A percentile compares a stretch with the other conserved stretches of the same genome.
phyloP scores from a whole-genome alignment of 1,140 invertebrate species.

The Drosophila sproati region DNA sequence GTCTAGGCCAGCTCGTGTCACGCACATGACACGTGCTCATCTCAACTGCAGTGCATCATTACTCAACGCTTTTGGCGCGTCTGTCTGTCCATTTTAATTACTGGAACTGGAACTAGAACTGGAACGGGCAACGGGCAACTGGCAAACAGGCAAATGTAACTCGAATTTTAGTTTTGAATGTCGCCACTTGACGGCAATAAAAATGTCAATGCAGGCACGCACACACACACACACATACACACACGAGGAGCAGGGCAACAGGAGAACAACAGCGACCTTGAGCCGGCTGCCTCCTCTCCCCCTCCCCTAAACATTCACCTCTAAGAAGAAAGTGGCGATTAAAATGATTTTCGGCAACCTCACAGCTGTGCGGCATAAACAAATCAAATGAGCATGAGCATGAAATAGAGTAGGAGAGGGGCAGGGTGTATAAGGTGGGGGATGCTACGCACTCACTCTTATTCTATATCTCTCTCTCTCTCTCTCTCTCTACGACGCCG shows the following conservation, averaged over 20 bases:
- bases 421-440: background rate
- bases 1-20: background rate
- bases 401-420: constrained; percentile 6
- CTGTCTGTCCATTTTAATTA: constrained; percentile 75
- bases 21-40: background rate
- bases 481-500: constrained; percentile 10
- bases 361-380: constrained; percentile 77
- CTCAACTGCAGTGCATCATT: constrained; percentile 52
- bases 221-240: constrained; percentile 16
- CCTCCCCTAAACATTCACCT: constrained; percentile 28
- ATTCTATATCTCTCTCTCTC: background rate
- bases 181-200: constrained; percentile 75
- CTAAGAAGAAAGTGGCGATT: constrained; percentile 44
- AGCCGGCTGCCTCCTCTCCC: constrained; percentile 6
- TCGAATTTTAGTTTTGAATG: constrained; percentile 38
- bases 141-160: constrained; percentile 35
- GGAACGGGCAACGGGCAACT: background rate
- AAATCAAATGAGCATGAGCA: constrained; percentile 58
- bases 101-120: constrained; percentile 50
- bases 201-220: constrained; percentile 59
- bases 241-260: background rate
- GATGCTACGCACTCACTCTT: background rate
- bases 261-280: constrained; percentile 52
- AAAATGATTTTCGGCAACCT: constrained; percentile 66
- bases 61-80: constrained; percentile 59